These are phyloP conservation scores for Pyrocephalus nanus DNA, from an alignment of 2,797 vertebrate genomes.

Conservation along the genomic window DNA sequence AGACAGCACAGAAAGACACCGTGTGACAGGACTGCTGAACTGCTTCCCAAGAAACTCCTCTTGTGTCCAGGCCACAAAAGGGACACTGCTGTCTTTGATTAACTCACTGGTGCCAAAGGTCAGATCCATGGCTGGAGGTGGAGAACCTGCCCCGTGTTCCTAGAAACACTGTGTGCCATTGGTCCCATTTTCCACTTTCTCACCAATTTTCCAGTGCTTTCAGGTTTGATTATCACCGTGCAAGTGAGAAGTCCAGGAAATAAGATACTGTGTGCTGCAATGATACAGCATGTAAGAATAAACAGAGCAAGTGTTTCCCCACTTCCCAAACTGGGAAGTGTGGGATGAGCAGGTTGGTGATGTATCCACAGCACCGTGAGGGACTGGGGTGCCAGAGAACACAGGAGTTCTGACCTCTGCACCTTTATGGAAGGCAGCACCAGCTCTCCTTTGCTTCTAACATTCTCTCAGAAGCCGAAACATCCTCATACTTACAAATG, in stretches of 20 bases:
- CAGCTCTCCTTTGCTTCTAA: background rate
- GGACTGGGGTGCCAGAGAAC: background rate
- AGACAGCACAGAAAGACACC: background rate
- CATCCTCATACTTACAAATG: background rate
- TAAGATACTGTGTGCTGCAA: background rate
- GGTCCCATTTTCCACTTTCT: background rate
- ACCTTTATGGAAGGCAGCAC: background rate
- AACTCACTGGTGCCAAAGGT: background rate
- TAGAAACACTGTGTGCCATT: fast-evolving
- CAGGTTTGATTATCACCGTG: background rate
- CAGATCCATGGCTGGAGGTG: background rate
- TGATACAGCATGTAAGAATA: background rate
- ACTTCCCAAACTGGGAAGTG: background rate
- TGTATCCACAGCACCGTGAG: background rate
- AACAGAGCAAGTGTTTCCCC: background rate
- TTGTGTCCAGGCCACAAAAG: background rate
- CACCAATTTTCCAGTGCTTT: background rate
- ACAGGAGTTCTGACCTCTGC: background rate
- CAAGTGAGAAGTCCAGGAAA: background rate
- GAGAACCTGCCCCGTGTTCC: background rate
- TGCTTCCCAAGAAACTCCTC: background rate
- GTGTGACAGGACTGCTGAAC: background rate
- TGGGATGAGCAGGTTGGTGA: background rate
- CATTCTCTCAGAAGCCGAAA: background rate
- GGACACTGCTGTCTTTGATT: background rate